Evolutionary conservation across 2,888 invertebrate species (phyloP), one percentile per base, ranked within the genome.

Genomic region (Tuta absoluta): DNA sequence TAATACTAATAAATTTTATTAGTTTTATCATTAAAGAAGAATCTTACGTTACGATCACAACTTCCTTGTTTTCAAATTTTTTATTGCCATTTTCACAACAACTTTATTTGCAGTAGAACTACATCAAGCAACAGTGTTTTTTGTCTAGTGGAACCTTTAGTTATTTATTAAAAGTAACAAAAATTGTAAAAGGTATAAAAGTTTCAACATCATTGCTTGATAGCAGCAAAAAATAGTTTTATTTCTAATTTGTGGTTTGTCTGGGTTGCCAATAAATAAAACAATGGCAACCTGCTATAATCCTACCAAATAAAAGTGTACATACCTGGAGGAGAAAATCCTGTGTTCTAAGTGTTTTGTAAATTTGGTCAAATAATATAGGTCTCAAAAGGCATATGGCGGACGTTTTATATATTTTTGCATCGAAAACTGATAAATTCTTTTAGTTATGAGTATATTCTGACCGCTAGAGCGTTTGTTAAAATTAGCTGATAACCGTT

Each of bases 361-460:
- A 10, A 72, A 81, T 72, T 84, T 81, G 66, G 71, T 73, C 69
- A 79, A 67, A 63, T 82, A 81, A 80, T 82, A 85, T 82, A 89
- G 85, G 86, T 89, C 85, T 86, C 89, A 90, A 89, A 92, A 91
- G 88, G 92, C 91, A 91, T 91, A 92, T 92, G 92, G 92, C 92
- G 92, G 92, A 92, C 89, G 89, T 91, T 91, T 92, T 92, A 92
- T 92, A 91, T 91, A 90, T 91, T 91, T 92, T 92, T 92, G 91
- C 91, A 91, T 89, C 82, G 87, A 89, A 91, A 92, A 90, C 87
- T 90, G 88, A 90, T 90, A 89, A 91, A 91, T 91, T 91, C 86
- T 91, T 91, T 92, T 92, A 92, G 91, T 89, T 92, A 91, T 91
- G 92, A 90, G 82, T 89, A 87, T 85, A 87, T 90, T 87, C 89